Percentiles rank a stretch among this genome's conserved stretches.
These are phyloP conservation scores for Artemia sinica DNA, from an alignment of 2,888 invertebrate genomes.

Conservation along the genomic window DNA sequence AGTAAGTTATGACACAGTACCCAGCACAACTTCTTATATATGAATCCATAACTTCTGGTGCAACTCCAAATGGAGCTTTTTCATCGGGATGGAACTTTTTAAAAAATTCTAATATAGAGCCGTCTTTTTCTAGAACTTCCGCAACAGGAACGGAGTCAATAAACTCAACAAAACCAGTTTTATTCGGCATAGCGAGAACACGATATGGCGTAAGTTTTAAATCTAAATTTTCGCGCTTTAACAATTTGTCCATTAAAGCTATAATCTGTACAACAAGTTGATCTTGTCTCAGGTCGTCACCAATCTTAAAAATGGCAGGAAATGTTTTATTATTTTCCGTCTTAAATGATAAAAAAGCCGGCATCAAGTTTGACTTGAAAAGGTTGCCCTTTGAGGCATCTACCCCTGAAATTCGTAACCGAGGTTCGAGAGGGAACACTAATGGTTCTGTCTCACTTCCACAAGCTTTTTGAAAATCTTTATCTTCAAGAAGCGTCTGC, in stretches of 20 bases:
- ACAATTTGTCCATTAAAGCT: constrained; percentile 86
- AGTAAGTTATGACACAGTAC: constrained; percentile 93
- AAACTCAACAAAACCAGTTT: constrained; percentile 74
- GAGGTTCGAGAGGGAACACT: constrained; percentile 86
- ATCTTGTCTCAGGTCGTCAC: constrained; percentile 92
- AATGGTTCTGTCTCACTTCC: constrained; percentile 76
- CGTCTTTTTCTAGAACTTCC: constrained; percentile 69
- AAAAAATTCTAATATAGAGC: constrained; percentile 81
- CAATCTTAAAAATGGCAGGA: constrained; percentile 90
- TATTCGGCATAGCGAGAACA: constrained; percentile 84
- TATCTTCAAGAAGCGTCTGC: constrained; percentile 58
- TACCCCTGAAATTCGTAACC: constrained; percentile 68
- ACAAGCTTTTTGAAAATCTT: constrained; percentile 43
- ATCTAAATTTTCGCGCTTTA: constrained; percentile 86
- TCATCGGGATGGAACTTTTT: constrained; percentile 74
- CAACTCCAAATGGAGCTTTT: constrained; percentile 70
- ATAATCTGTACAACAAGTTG: constrained; percentile 95
- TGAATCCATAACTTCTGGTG: constrained; percentile 88
- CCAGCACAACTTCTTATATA: constrained; percentile 89
- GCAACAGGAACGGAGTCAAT: constrained; percentile 83
- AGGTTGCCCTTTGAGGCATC: constrained; percentile 72
- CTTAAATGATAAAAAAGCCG: constrained; percentile 75
- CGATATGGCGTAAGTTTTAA: constrained; percentile 86
- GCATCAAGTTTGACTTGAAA: constrained; percentile 93
- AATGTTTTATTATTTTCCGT: constrained; percentile 58